These are phyloP conservation scores for Drosophila peninsularis DNA, from an alignment of 2,888 invertebrate species.

Conservation along the genomic window DNA sequence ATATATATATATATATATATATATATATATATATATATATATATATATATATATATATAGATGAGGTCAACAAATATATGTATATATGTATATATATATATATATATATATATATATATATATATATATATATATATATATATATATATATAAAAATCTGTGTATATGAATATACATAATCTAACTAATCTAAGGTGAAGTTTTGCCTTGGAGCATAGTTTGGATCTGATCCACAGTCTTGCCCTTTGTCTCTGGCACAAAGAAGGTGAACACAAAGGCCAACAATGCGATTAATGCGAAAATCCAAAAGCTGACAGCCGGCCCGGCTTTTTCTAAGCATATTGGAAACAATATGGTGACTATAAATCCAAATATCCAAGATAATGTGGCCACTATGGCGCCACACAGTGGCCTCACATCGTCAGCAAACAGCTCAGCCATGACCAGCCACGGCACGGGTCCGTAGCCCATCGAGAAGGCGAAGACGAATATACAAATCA, in stretches of 20 bases:
- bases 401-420: constrained; percentile 90
- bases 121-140: not conserved
- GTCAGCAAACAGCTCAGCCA: constrained; percentile 91
- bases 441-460: constrained; percentile 90
- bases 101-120: too few relatives aligned
- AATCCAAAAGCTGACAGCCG: constrained; percentile 88
- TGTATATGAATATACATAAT: not conserved
- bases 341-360: constrained; percentile 89
- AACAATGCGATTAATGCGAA: constrained; percentile 88
- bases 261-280: constrained; percentile 88
- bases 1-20: not conserved
- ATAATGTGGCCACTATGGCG: constrained; percentile 90
- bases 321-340: constrained; percentile 84
- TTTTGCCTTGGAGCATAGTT: constrained; percentile 12
- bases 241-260: constrained; percentile 86
- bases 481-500: constrained; percentile 90
- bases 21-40: not conserved
- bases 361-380: constrained; percentile 91
- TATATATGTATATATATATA: not conserved
- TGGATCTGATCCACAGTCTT: constrained; percentile 78
- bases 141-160: not conserved
- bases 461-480: constrained; percentile 92
- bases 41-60: not conserved
- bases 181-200: too few relatives aligned
- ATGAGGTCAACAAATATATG: too few relatives aligned